These are phyloP conservation scores for Rhimphoctona megacephalus DNA, from an alignment of 2,888 invertebrate genomes.

Conservation along the genomic window DNA sequence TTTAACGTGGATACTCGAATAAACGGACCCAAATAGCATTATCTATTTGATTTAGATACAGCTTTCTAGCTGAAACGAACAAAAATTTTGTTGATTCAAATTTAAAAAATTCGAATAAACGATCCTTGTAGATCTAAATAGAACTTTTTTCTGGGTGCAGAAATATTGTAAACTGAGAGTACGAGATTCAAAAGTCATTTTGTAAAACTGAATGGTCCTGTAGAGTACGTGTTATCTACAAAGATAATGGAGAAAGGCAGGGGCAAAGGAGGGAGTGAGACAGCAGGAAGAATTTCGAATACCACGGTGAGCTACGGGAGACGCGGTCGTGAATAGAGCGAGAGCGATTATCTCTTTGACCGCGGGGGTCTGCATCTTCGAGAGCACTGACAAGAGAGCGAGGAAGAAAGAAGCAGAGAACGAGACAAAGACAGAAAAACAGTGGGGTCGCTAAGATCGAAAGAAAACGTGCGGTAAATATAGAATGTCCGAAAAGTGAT, in stretches of 20 bases:
- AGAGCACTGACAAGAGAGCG: slow-evolving; percentile 12
- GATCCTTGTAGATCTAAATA: too few species aligned
- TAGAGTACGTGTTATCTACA: too few species aligned
- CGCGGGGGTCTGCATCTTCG: slow-evolving; percentile 19
- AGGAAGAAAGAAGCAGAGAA: background rate
- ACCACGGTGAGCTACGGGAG: slow-evolving; percentile 42
- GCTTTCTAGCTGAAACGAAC: too few species aligned
- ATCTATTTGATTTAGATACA: too few species aligned
- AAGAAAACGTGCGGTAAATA: background rate
- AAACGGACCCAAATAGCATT: too few species aligned
- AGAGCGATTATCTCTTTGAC: slow-evolving; percentile 60
- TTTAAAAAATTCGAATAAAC: too few species aligned
- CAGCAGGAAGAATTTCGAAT: slow-evolving; percentile 37
- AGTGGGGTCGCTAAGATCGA: background rate
- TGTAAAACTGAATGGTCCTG: too few species aligned
- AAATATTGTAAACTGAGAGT: too few species aligned
- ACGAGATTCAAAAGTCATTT: too few species aligned
- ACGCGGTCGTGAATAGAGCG: slow-evolving; percentile 48
- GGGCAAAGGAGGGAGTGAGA: background rate
- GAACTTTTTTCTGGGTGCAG: too few species aligned
- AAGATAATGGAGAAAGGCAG: background rate
- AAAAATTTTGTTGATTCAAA: too few species aligned
- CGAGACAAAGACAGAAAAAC: background rate
- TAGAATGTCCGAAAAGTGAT: background rate
- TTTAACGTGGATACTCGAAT: too few species aligned